Evolutionary conservation across 2,797 vertebrate genomes (phyloP), one percentile per base, ranked within the genome.

Genomic region (Kryptopterus vitreolus): DNA sequence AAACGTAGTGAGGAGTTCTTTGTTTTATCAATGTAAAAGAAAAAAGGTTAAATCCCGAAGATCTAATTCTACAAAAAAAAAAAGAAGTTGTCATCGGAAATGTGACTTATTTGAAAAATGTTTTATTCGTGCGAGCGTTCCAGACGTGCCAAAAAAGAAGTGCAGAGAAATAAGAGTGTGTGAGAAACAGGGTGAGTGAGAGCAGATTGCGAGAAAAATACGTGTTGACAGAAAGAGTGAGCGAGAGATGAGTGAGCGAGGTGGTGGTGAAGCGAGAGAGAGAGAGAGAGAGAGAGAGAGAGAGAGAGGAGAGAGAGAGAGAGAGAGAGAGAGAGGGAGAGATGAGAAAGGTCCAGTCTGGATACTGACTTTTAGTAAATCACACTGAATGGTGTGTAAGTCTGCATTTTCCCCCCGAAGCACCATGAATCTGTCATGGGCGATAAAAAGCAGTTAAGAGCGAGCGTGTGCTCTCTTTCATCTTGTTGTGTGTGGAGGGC

Each of bases 381-480:
- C 62, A 18, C 52, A 50, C 76, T 76, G 78, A 81, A 84, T 57
- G 55, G 50, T 62, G 76, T 70, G 65, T 81, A 74, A 71, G 79
- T 81, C 15, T 72, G 50, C 62, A 73, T 76, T 55, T 61, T 58
- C 75, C 80, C 75, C 80, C 76, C 78, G 75, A 59, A 69, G 70
- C 57, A 75, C 57, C 57, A 84, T 68, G 79, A 75, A 57, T 80
- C 71, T 66, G 79, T 80, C 79, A 66, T 55, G 70, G 57, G 52
- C 70, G 83, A 81, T 71, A 76, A 76, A 76, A 58, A 38, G 70
- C 72, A 63, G 48, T 65, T 53, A 70, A 78, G 57, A 76, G 63
- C 52, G 52, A n/a, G n/a, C n/a, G n/a, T n/a, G n/a, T 62, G 61
- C 46, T 43, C 48, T 63, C 76, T 79, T 84, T 79, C 71, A 81